A percentile compares a stretch with the other conserved stretches of the same genome.
Conservation (phyloP, 2,888 invertebrate genomes). For the Nomada fucata region DNA sequence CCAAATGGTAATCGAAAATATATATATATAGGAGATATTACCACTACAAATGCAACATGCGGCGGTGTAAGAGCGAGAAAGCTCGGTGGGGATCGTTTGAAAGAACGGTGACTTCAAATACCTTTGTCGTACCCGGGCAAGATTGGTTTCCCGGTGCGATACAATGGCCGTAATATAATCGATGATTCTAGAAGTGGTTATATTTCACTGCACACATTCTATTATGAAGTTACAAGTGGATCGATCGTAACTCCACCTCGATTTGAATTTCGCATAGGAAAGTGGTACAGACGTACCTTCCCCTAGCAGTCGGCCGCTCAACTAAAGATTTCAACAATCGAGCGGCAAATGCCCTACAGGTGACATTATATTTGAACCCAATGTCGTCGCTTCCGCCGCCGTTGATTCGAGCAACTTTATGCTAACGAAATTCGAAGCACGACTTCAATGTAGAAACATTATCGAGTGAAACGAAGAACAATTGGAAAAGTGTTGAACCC, state of each 20-base stretch:
- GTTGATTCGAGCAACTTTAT: background rate
- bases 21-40: background rate
- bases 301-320: constrained; percentile 25
- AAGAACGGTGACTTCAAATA: constrained; percentile 25
- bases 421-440: too few relatives aligned
- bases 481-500: too few relatives aligned
- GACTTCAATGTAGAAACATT: too few relatives aligned
- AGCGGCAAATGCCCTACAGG: constrained; percentile 14
- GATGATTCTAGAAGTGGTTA: constrained; percentile 34
- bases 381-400: constrained; percentile 4
- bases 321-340: constrained; percentile 13
- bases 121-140: constrained; percentile 28
- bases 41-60: background rate
- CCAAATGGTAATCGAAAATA: background rate
- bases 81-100: background rate
- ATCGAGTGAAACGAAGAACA: background rate
- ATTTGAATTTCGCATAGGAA: constrained; percentile 49
- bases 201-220: constrained; percentile 41
- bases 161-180: constrained; percentile 32
- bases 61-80: background rate
- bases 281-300: constrained; percentile 22
- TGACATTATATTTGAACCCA: constrained; percentile 12
- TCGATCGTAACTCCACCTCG: constrained; percentile 39
- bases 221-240: constrained; percentile 34
- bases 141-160: constrained; percentile 13